phyloP scores from a whole-genome alignment of 2,888 invertebrate species.

The Bellardia pandia region DNA sequence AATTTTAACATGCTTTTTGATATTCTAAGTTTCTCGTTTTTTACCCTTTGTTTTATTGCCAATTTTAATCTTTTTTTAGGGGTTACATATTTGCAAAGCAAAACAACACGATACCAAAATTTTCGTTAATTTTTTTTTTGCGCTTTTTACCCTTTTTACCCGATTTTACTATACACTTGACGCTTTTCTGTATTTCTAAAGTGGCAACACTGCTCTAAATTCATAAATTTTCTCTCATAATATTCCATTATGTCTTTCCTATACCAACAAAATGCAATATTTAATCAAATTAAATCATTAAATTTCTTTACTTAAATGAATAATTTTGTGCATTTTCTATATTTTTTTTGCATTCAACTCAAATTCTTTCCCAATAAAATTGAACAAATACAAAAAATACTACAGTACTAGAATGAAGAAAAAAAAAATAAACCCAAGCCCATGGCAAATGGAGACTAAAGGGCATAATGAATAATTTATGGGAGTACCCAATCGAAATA shows the following conservation, averaged over 20 bases:
- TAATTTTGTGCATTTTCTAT: conserved; percentile 44
- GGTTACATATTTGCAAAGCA: no score
- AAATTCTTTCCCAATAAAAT: conserved; percentile 55
- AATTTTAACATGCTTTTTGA: no score
- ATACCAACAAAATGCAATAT: conserved; percentile 31
- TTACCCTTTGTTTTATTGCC: no score
- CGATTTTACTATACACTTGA: no score
- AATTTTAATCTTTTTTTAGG: no score
- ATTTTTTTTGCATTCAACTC: conserved; percentile 23
- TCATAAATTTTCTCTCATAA: neutral
- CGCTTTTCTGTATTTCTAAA: no score
- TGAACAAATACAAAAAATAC: conserved; percentile 53
- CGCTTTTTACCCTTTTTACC: no score
- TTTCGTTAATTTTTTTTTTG: no score
- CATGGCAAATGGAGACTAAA: conserved; percentile 63
- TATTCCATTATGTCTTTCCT: neutral
- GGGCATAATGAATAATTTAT: conserved; percentile 80
- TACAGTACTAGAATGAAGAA: conserved; percentile 27
- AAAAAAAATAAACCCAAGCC: conserved; percentile 51
- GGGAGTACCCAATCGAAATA: conserved; percentile 80
- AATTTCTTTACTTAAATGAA: conserved; percentile 48
- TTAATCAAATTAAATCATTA: conserved; percentile 62
- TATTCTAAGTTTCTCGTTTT: no score
- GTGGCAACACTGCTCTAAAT: no score
- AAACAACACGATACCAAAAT: no score